These are phyloP conservation scores for Crambe crambe DNA, from an alignment of 37 sponge, comb jelly and placozoan species.

Conservation along the genomic window DNA sequence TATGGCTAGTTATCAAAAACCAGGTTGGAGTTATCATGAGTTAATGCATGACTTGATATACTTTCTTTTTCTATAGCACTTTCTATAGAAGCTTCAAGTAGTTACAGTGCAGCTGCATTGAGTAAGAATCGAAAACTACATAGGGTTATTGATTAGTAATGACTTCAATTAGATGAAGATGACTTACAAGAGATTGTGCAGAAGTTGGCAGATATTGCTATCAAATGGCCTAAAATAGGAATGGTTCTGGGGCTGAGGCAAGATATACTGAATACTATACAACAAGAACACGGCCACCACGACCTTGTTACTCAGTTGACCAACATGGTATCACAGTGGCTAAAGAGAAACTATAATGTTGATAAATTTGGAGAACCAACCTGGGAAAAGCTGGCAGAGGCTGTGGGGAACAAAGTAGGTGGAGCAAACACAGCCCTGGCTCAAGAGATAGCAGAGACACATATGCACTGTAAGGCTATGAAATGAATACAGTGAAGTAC, in stretches of 20 bases:
- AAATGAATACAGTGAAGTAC: too few relatives aligned
- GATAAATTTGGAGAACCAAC: slow-evolving; percentile 8
- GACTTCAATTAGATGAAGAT: too few relatives aligned
- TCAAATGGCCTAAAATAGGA: background rate
- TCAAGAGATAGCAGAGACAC: background rate
- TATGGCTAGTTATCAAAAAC: too few relatives aligned
- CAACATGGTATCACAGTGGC: background rate
- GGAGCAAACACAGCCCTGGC: background rate
- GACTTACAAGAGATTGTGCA: too few relatives aligned
- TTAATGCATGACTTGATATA: too few relatives aligned
- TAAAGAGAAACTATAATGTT: background rate
- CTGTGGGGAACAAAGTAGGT: background rate
- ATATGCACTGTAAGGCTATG: too few relatives aligned
- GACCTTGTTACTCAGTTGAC: background rate
- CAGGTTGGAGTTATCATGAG: too few relatives aligned
- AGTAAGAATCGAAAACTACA: too few relatives aligned
- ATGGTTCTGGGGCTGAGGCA: background rate
- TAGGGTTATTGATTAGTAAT: too few relatives aligned
- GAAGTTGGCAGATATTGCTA: background rate
- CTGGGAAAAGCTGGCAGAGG: background rate
- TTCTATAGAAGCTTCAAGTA: too few relatives aligned
- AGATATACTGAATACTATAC: background rate
- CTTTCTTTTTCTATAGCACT: too few relatives aligned
- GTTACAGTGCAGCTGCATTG: too few relatives aligned
- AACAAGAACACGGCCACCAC: background rate